Base-by-base conservation (phyloP, 2,888 invertebrate genomes). In the Plemyria rubiginata region DNA sequence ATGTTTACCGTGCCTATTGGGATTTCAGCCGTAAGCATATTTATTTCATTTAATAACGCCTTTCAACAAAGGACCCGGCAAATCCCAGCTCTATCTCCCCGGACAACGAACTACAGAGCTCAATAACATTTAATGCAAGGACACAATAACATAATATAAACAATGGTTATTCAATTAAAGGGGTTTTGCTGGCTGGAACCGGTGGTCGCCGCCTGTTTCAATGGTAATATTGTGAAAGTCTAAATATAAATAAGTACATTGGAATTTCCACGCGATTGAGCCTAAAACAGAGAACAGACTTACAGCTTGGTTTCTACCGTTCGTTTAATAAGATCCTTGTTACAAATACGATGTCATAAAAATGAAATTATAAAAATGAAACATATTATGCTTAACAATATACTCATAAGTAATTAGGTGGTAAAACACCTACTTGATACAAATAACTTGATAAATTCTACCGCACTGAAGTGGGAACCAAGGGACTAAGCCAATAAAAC, bases 141-240 rank as follows among this genome's bases (percentile, higher is more conserved):
- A 62, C 63, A 65, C 56, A 70, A 54, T 64, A 64, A 60, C 59
- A 66, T 70, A 70, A 74, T 75, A 70, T 73, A 79, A 79, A 80
- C 75, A 81, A 78, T 70, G 66, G 74, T 66, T 70, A 74, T 83
- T 81, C 79, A 84, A 84, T 84, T 84, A 83, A 77, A 76, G 74
- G 72, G 70, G 72, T 75, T 77, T 78, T 74, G 74, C 74, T 52
- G 52, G 74, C 74, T 52, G 52, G 46, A 40, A 11, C n/a, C 28
- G 0, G 11, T 11, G 41, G 43, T 7, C n/a, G n/a, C 11, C 0
- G 29, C 41, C 22, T 43, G 16, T 56, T 3, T 41, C 50, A 41
- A 40, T 29, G 15, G 40, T 32, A 9, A 11, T 48, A 29, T 13
- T 28, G 2, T 15, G 8, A 45, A 16, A 11, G 3, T 13, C 13